Percentiles rank a stretch among this genome's conserved stretches.
These are phyloP conservation scores for Blomia tropicalis DNA, from an alignment of 2,888 invertebrate genomes.

Conservation along the genomic window DNA sequence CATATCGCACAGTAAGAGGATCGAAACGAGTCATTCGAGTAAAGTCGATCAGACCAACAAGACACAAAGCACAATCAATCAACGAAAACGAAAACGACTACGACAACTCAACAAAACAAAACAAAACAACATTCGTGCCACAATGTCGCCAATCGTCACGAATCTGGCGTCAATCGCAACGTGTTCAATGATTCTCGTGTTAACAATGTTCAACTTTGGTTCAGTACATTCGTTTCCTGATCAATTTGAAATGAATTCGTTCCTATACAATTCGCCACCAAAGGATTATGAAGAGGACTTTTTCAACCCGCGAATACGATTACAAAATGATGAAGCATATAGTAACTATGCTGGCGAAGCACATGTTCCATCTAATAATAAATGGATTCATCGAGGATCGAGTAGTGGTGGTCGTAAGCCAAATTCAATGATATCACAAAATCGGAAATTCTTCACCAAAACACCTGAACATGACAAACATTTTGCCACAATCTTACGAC, in stretches of 20 bases:
- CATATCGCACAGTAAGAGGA: too few species aligned
- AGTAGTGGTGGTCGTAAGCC: neutral
- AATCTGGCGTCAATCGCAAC: too few species aligned
- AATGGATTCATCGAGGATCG: too few species aligned
- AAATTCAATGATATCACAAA: neutral
- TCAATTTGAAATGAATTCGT: constrained; percentile 3
- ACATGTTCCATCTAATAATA: neutral
- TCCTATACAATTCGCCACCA: constrained; percentile 1
- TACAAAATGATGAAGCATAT: neutral
- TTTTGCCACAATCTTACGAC: neutral
- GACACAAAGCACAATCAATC: too few species aligned
- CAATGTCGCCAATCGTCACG: neutral
- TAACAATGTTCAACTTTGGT: neutral
- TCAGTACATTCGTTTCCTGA: neutral
- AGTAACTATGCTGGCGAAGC: neutral
- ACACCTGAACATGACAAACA: constrained; percentile 5
- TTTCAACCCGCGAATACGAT: neutral
- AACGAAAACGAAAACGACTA: neutral
- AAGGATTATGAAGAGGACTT: neutral
- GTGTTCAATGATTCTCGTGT: neutral
- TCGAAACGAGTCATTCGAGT: too few species aligned
- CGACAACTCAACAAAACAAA: neutral
- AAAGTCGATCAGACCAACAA: too few species aligned
- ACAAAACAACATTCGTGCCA: neutral
- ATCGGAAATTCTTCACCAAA: neutral